Conservation (phyloP, 2,797 vertebrate genomes). For the Chanos chanos region DNA sequence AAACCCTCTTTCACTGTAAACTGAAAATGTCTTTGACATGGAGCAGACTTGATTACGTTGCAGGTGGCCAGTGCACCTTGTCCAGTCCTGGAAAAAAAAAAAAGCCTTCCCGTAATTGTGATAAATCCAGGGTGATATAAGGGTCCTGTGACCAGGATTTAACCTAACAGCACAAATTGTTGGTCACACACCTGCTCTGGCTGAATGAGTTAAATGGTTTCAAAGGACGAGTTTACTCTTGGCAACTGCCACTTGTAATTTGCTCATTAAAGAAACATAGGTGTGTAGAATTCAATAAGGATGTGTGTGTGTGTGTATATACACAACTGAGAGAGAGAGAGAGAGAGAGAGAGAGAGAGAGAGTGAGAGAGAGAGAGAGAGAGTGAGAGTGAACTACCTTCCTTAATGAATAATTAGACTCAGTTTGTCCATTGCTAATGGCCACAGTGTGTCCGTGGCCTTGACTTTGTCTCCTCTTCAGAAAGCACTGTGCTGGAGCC, state of each 20-base stretch:
- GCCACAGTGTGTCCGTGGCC: background rate
- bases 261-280: constrained; percentile 44
- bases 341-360: constrained; percentile 39
- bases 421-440: constrained; percentile 32
- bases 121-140: constrained; percentile 53
- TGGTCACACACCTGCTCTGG: constrained; percentile 51
- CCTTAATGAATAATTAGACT: constrained; percentile 35
- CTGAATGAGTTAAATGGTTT: constrained; percentile 51
- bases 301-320: too few relatives aligned
- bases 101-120: constrained; percentile 56
- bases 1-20: too few relatives aligned
- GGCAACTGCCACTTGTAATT: constrained; percentile 47
- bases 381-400: too few relatives aligned
- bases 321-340: constrained; percentile 39
- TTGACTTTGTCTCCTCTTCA: background rate
- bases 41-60: constrained; percentile 8
- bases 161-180: constrained; percentile 50
- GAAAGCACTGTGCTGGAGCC: background rate
- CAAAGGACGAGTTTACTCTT: constrained; percentile 41
- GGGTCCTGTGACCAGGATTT: constrained; percentile 47
- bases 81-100: constrained; percentile 15
- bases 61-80: constrained; percentile 25
- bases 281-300: constrained; percentile 46
- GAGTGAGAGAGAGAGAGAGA: constrained; percentile 36
- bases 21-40: background rate